Evolutionary conservation across 1,140 invertebrate genomes (phyloP).

Genomic region (Drosophila orena): DNA sequence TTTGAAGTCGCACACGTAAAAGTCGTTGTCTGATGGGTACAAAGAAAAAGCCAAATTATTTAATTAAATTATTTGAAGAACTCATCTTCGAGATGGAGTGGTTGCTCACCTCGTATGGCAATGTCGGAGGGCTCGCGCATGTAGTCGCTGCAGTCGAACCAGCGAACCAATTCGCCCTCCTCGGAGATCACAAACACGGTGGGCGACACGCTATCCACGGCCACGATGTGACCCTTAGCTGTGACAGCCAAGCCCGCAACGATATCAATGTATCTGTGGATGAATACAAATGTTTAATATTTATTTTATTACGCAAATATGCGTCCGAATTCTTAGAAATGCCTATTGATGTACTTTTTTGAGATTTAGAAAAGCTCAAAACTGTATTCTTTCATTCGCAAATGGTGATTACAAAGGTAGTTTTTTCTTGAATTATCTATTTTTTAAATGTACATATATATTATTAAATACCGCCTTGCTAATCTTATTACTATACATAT

Average conservation of each 20-base stretch:
- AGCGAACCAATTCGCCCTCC: constrained; percentile 94
- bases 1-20: constrained; percentile 99
- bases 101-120: constrained; percentile 92
- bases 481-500: too few species aligned
- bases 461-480: too few species aligned
- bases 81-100: too few species aligned
- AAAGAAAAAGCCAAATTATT: constrained; percentile 61
- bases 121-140: constrained; percentile 99
- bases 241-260: constrained; percentile 98
- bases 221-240: constrained; percentile 95
- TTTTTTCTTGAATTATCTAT: too few species aligned
- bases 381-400: too few species aligned
- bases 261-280: constrained; percentile 95
- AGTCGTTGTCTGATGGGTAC: constrained; percentile 91
- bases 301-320: too few species aligned
- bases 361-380: too few species aligned
- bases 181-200: constrained; percentile 98
- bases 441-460: too few species aligned
- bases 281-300: too few species aligned
- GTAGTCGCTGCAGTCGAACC: constrained; percentile 98
- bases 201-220: constrained; percentile 98
- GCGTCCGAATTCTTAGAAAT: too few species aligned
- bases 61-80: neutral
- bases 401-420: too few species aligned
- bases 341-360: too few species aligned